Evolutionary conservation across 2,888 invertebrate species (phyloP), one percentile per base, ranked within the genome.

Genomic region (Bombylius discolor): DNA sequence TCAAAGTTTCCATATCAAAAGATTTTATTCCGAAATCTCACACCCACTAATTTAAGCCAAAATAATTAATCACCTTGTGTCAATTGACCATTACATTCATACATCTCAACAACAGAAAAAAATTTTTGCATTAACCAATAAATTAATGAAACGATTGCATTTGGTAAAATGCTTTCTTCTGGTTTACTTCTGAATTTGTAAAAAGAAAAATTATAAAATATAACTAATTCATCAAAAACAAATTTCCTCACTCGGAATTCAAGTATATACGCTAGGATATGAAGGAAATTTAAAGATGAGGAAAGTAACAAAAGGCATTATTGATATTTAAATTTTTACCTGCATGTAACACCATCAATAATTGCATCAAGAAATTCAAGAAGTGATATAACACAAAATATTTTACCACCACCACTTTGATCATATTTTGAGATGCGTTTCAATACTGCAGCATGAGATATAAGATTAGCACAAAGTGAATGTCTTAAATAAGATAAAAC

Each of bases 401-500:
- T 87, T 68, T 93, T 91, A 58, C 85, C 84, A 66, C 87, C 91
- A 58, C 85, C 84, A 66, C 87, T 85, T 52, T 90, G 87, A 63
- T 90, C 89, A 72, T 91, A 94, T 73, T 90, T 89, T 53, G 91
- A 85, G 59, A 96, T 87, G 66, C 91, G 83, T 67, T 87, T 87
- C 36, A 95, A 72, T 0, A 93, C 93, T 5, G 94, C 90, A 7
- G 90, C 89, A 70, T 92, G 91, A 0, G 94, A 93, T 1, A 96
- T 90, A 60, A 95, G 75, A 74, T 94, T 92, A 7, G 92, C 87
- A 63, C 90, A 89, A 54, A 95, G 73, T 3, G 93, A 93, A 76
- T 96, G 95, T 70, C 89, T 89, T 59, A 97, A 77, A 71, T 96
- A 97, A 13, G 93, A 92, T 62, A 97, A 78, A 46, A 95, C 89